Evolutionary conservation across 2,113 vertebrate species (phyloP), one percentile per base, ranked within the genome.

Genomic region (Eulemur rufifrons): DNA sequence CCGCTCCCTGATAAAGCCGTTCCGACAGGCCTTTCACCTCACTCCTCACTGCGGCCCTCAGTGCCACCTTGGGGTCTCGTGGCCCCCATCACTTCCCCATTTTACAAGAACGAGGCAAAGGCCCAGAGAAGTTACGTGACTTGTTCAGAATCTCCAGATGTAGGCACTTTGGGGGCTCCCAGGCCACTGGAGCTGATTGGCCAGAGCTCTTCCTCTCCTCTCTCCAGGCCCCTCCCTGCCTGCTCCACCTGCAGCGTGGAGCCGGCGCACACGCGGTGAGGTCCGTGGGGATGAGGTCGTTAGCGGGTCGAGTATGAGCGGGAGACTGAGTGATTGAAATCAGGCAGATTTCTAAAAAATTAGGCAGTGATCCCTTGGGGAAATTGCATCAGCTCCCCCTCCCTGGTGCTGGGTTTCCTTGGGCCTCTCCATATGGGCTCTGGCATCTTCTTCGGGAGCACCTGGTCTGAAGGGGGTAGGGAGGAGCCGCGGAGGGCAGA

Each of bases 1-100:
- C 18, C 3, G 0, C 32, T 27, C 9, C 6, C 0, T 0, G 17
- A 3, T 15, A 15, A 3, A 14, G 50, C 37, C 0, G 27, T 42
- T 80, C 73, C 37, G 73, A 78, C 71, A 71, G 78, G 50, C 5
- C 29, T 25, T 76, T 25, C 23, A 0, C 3, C 0, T 27, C 15
- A 32, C 34, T 64, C 1, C 0, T 34, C 32, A 14, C 73, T 37
- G 56, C 1, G 9, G 37, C 13, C 52, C 86, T 80, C 18, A 12
- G 87, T 3, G 5, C 29, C 47, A 69, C 21, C 2, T 2, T 2
- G 17, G 21, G 80, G 54, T 17, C 61, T 8, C 23, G 3, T 14
- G 32, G 42, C 29, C 34, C 37, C 59, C 52, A 0, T 42, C 42
- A 0, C n/a, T 15, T 71, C 47, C 25, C 76, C 8, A 0, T 18